Evolutionary conservation across 2,113 vertebrate genomes (phyloP).

Genomic region (Gnathonemus longibarbis): DNA sequence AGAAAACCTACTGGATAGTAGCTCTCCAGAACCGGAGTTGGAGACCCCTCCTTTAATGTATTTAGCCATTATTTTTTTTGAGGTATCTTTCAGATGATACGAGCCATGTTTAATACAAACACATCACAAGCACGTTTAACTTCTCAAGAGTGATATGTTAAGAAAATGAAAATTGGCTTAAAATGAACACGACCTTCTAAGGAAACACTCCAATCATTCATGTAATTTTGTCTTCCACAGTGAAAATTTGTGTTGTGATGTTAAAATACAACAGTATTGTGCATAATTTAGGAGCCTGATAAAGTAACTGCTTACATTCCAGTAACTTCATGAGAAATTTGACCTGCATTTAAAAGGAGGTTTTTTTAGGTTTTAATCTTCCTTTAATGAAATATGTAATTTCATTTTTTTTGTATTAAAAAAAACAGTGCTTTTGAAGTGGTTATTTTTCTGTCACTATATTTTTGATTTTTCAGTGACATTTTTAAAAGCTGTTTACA

Average conservation of each 20-base stretch:
- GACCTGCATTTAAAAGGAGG: background rate
- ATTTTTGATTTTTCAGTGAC: background rate
- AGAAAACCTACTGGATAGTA: too few species aligned
- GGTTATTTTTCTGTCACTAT: background rate
- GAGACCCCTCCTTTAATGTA: background rate
- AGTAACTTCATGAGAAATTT: background rate
- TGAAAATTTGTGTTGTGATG: constrained; percentile 1
- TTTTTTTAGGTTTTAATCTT: background rate
- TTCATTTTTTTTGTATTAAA: background rate
- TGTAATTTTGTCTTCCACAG: constrained; percentile 20
- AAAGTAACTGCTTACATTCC: background rate
- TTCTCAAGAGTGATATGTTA: background rate
- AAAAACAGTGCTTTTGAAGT: background rate
- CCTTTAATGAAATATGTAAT: background rate
- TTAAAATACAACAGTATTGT: background rate
- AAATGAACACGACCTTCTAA: background rate
- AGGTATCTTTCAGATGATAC: constrained; percentile 1
- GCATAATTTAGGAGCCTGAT: background rate
- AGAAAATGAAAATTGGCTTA: background rate
- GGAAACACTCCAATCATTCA: background rate
- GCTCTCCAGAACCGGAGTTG: too few species aligned
- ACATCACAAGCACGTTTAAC: background rate
- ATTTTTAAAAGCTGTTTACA: background rate
- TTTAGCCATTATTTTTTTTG: background rate
- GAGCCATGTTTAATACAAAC: background rate